A percentile compares a stretch with the other conserved stretches of the same genome.
Evolutionary conservation across 2,113 vertebrate species (phyloP).

Genomic region (Podilymbus podiceps): DNA sequence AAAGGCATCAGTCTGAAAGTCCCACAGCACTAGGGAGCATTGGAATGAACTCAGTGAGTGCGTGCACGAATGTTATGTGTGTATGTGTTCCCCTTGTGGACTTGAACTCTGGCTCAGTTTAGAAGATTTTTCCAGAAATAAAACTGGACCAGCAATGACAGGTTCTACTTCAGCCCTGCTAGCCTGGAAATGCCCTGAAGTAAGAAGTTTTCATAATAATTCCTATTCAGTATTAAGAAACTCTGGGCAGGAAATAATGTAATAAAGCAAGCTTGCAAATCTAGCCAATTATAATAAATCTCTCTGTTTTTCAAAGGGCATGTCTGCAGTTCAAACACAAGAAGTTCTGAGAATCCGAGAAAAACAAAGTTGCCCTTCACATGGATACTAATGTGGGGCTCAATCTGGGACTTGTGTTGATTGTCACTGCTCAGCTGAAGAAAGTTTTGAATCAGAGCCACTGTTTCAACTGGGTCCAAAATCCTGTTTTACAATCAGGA

Average conservation of each 20-base stretch:
- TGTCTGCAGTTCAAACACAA: slow-evolving; percentile 5
- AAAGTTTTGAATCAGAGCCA: not conserved
- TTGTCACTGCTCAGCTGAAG: not conserved
- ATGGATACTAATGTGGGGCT: not conserved
- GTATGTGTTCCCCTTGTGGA: slow-evolving; percentile 17
- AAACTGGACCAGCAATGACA: slow-evolving; percentile 69
- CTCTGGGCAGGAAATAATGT: slow-evolving; percentile 59
- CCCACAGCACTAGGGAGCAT: not conserved
- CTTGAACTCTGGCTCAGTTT: slow-evolving; percentile 38
- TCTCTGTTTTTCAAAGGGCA: slow-evolving; percentile 33
- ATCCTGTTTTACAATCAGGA: not conserved
- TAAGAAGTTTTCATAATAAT: slow-evolving; percentile 71
- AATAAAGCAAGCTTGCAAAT: slow-evolving; percentile 65
- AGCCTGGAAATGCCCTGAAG: slow-evolving; percentile 63
- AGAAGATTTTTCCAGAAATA: slow-evolving; percentile 59
- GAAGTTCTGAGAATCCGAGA: not conserved
- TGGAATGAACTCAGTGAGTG: not conserved
- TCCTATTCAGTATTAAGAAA: slow-evolving; percentile 71
- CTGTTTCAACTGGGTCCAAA: slow-evolving; percentile 16
- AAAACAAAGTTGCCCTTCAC: slow-evolving; percentile 39
- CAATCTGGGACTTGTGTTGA: not conserved
- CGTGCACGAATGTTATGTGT: not conserved
- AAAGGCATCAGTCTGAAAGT: slow-evolving; percentile 8
- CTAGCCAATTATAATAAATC: slow-evolving; percentile 59
- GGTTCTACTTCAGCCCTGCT: slow-evolving; percentile 60